Conservation (phyloP, 2,888 invertebrate genomes). For the Chrysina gloriosa region DNA sequence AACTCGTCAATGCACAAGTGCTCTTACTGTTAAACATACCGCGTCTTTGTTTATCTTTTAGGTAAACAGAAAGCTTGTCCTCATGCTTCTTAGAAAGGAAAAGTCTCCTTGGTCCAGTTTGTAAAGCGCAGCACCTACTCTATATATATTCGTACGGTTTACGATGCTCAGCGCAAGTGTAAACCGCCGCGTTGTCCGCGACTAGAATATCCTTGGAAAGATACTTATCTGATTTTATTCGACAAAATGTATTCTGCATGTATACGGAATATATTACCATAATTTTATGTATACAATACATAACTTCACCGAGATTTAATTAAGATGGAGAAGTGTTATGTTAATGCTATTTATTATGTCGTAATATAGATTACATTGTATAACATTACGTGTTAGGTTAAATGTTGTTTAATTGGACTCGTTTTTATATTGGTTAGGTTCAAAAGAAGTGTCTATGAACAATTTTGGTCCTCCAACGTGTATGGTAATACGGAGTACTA, state of each 20-base stretch:
- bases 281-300: slow-evolving; percentile 21
- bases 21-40: too few relatives aligned
- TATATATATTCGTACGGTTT: not conserved
- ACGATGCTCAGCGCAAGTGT: slow-evolving; percentile 8
- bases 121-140: slow-evolving; percentile 3
- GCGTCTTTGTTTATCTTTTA: not conserved
- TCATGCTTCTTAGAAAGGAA: not conserved
- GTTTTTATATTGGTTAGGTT: too few relatives aligned
- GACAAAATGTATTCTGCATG: slow-evolving; percentile 13
- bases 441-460: too few relatives aligned
- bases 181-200: not conserved
- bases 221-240: slow-evolving; percentile 29
- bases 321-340: not conserved
- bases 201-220: slow-evolving; percentile 25
- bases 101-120: slow-evolving; percentile 11
- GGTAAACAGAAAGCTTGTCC: not conserved
- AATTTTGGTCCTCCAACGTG: too few relatives aligned
- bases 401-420: too few relatives aligned
- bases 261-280: slow-evolving; percentile 26
- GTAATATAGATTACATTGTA: too few relatives aligned
- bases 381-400: too few relatives aligned
- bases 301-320: slow-evolving; percentile 7
- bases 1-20: not conserved
- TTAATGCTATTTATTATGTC: not conserved
- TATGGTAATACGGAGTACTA: too few relatives aligned